Conservation (phyloP, 2,888 invertebrate genomes). For the Thymelicus lineola region DNA sequence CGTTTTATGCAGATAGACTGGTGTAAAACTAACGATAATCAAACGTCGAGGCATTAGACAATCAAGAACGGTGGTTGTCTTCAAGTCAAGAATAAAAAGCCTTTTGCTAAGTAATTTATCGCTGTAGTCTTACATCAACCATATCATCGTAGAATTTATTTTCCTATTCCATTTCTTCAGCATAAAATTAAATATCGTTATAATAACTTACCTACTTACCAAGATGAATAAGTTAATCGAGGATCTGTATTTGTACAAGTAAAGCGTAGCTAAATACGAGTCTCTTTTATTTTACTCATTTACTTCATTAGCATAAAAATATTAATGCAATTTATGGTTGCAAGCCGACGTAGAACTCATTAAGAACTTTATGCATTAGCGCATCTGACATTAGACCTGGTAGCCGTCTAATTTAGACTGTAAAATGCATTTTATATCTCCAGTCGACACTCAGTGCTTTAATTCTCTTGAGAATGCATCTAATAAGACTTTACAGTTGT, state of each 20-base stretch:
- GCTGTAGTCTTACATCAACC: too few relatives aligned
- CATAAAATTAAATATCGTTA: too few relatives aligned
- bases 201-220: too few relatives aligned
- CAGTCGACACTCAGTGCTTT: slow-evolving; percentile 52
- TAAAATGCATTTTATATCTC: slow-evolving; percentile 71
- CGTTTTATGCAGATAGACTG: too few relatives aligned
- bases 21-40: too few relatives aligned
- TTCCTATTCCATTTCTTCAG: too few relatives aligned
- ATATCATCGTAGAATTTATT: too few relatives aligned
- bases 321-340: slow-evolving; percentile 80
- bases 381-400: slow-evolving; percentile 69
- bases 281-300: background rate
- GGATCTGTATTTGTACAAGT: background rate
- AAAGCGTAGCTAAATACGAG: background rate
- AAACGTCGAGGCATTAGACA: too few relatives aligned
- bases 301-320: slow-evolving; percentile 43
- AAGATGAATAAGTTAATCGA: too few relatives aligned
- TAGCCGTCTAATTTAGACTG: slow-evolving; percentile 53
- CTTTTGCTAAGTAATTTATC: too few relatives aligned
- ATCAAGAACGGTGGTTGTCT: too few relatives aligned
- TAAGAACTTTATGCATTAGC: slow-evolving; percentile 78
- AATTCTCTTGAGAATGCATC: slow-evolving; percentile 53
- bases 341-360: slow-evolving; percentile 76
- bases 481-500: slow-evolving; percentile 63
- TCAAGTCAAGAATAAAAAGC: too few relatives aligned